phyloP scores from a whole-genome alignment of 2,888 invertebrate genomes.

The Synergus itoensis region DNA sequence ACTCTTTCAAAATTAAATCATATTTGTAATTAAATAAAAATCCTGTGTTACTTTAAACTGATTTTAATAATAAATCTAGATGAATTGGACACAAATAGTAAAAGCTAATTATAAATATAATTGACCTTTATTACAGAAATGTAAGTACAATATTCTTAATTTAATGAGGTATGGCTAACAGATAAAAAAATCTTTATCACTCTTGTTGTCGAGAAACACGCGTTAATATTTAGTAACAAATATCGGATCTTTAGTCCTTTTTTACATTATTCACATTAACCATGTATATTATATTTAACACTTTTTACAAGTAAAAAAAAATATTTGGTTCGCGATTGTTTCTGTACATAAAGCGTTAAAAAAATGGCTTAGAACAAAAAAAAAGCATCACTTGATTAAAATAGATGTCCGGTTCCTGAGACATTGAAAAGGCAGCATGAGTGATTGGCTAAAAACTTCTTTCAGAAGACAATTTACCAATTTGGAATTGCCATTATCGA shows the following conservation, averaged over 20 bases:
- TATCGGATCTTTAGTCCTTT: background rate
- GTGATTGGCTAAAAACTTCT: slow-evolving; percentile 17
- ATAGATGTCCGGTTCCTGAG: slow-evolving; percentile 4
- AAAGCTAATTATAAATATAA: slow-evolving; percentile 9
- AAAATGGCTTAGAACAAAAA: slow-evolving; percentile 12
- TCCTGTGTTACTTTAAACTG: background rate
- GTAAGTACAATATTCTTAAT: slow-evolving; percentile 33
- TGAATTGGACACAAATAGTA: background rate
- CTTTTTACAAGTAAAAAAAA: background rate
- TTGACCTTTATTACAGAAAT: slow-evolving; percentile 33
- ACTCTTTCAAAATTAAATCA: background rate
- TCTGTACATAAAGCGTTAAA: slow-evolving; percentile 1
- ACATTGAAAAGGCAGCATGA: background rate
- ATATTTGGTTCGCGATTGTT: background rate
- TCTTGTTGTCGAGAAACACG: slow-evolving; percentile 2
- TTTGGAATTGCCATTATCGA: slow-evolving; percentile 6
- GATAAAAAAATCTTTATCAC: slow-evolving; percentile 30
- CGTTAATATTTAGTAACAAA: slow-evolving; percentile 10
- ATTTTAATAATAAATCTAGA: background rate
- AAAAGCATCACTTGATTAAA: slow-evolving; percentile 3
- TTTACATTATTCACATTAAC: slow-evolving; percentile 31
- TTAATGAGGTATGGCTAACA: slow-evolving; percentile 3
- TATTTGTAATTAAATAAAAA: background rate
- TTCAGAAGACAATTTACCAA: slow-evolving; percentile 30
- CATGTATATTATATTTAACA: background rate